Base-by-base conservation (phyloP, 2,113 vertebrate species). In the Hassar affinis region DNA sequence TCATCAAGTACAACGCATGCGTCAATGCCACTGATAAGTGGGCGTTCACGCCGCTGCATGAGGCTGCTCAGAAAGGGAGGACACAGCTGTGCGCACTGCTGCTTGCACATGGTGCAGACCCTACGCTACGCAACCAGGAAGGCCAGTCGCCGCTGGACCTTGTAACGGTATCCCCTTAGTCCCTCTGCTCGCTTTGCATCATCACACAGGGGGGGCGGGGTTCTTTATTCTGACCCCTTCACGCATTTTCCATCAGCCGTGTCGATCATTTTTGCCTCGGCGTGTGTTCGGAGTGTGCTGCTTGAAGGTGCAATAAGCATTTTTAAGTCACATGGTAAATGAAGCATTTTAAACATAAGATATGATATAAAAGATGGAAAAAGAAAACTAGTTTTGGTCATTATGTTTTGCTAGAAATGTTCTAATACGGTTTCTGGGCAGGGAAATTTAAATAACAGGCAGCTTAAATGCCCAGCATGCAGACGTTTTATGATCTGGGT, bases 21-120 rank as follows among this genome's bases (percentile, higher is more conserved):
- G 95, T 95, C 71, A 95, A 95, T 59, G 94, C 94, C n/a, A 95
- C 94, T 18, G 94, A 95, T 86, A 95, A 95, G 88, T 95, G 94
- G 94, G 94, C 94, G 1, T 95, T 95, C 90, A 95, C 95, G 0
- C 95, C 95, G 0, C 91, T 95, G 8, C 95, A 95, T 1, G 95
- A 95, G 90, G 95, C 95, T 0, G 95, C 95, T 1, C 95, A 95
- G 90, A 95, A 95, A 86, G 95, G 95, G 42, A 93, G 95, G 0
- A 95, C 95, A 0, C 95, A 95, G 89, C 93, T 95, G 52, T 95
- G 95, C 22, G 95, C 95, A 0, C 91, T 95, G 86, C 92, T 95
- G 81, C 91, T 95, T 85, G 95, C 95, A 74, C 95, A 95, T 1
- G 94, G 94, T 33, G 94, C 94, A 0, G 94, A 95, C 86, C 94